Conservation (phyloP, 2,113 vertebrate species). For the Chascanopsetta lugubris region DNA sequence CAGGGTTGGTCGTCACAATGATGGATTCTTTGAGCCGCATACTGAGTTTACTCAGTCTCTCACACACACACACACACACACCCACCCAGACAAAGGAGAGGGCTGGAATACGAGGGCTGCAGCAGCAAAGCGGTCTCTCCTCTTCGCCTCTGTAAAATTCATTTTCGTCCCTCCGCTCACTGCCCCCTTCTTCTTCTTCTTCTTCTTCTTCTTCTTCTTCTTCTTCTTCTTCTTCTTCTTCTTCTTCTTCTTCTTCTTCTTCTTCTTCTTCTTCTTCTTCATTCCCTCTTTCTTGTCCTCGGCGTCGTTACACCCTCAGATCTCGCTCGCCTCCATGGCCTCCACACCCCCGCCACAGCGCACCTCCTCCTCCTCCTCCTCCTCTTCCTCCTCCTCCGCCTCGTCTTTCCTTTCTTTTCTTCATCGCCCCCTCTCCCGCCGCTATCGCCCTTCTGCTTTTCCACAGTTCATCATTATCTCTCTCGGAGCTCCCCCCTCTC, state of each 20-base stretch:
- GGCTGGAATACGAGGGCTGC: slow-evolving; percentile 17
- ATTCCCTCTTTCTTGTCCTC: slow-evolving; percentile 28
- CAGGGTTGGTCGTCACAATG: too few relatives aligned
- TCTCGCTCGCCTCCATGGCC: slow-evolving; percentile 14
- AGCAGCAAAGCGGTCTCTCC: slow-evolving; percentile 19
- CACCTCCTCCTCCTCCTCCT: background rate
- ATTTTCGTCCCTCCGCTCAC: slow-evolving; percentile 30
- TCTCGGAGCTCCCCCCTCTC: slow-evolving; percentile 67
- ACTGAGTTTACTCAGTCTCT: too few relatives aligned
- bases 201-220: too few relatives aligned
- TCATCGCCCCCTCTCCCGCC: slow-evolving; percentile 22
- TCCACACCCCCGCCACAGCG: background rate
- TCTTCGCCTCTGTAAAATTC: slow-evolving; percentile 21
- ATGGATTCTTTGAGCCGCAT: too few relatives aligned
- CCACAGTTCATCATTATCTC: slow-evolving; percentile 79
- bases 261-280: slow-evolving; percentile 24
- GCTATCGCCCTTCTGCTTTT: slow-evolving; percentile 73
- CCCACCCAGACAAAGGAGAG: background rate
- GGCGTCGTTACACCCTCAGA: slow-evolving; percentile 13
- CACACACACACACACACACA: slow-evolving; percentile 27
- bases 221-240: too few relatives aligned
- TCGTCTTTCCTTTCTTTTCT: background rate
- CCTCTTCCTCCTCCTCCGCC: too few relatives aligned
- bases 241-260: slow-evolving; percentile 23
- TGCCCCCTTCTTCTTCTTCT: slow-evolving; percentile 24